Conservation (phyloP, 1,140 invertebrate genomes). For the Penaeus chinensis region DNA sequence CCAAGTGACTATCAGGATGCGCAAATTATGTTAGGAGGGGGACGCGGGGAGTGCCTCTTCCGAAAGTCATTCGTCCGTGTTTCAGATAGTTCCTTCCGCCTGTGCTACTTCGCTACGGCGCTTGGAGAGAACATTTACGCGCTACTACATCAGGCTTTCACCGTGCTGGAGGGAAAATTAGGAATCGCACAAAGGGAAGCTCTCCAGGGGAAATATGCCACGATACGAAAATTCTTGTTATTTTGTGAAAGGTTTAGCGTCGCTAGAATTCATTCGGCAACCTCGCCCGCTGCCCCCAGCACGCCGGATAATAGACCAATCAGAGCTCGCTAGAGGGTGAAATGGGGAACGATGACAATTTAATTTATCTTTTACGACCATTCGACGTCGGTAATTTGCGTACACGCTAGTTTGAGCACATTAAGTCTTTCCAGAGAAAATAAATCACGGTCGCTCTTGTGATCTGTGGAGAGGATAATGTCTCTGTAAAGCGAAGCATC, state of each 20-base stretch:
- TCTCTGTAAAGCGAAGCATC: too few relatives aligned
- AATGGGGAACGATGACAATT: conserved; percentile 45
- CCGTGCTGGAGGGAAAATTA: too few relatives aligned
- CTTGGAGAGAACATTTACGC: too few relatives aligned
- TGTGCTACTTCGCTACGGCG: neutral
- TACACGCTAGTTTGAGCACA: conserved; percentile 35
- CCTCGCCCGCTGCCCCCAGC: conserved; percentile 10
- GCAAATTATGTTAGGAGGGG: conserved; percentile 43
- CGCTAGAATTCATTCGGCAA: neutral
- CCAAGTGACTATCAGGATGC: conserved; percentile 42
- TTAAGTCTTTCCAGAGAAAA: neutral
- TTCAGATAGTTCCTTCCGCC: neutral
- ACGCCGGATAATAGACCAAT: conserved; percentile 41
- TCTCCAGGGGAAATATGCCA: too few relatives aligned
- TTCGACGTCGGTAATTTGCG: conserved; percentile 36
- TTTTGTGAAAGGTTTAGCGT: too few relatives aligned
- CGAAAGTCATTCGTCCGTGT: neutral
- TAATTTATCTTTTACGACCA: conserved; percentile 48
- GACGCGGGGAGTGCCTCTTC: neutral
- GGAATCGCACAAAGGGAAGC: too few relatives aligned
- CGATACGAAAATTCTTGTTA: too few relatives aligned
- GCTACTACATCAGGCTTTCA: too few relatives aligned
- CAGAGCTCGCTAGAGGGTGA: conserved; percentile 44
- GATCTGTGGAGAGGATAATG: too few relatives aligned
- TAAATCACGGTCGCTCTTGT: too few relatives aligned